Evolutionary conservation across 2,797 vertebrate species (phyloP), one percentile per base, ranked within the genome.

Genomic region (Buceros bicornis): DNA sequence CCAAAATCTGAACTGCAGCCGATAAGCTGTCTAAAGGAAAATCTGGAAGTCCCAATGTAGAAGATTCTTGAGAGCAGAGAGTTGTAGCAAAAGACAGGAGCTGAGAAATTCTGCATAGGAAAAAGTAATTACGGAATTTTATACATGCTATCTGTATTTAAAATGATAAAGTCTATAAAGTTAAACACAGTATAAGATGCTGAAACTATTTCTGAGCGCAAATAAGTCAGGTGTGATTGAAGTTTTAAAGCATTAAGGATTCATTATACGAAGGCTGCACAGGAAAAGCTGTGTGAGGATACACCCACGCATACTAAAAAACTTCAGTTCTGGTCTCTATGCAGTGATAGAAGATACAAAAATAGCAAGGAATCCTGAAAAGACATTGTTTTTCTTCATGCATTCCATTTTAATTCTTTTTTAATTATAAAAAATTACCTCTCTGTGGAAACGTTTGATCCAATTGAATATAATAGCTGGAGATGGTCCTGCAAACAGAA

Each of bases 31-130:
- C 99, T 96, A 99, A 97, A 82, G 99, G 99, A 97, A 99, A 99
- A 98, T 99, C 99, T 57, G 99, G 99, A 80, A 99, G 98, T 85
- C 99, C 99, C 66, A 99, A 70, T n/a, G 92, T 97, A 89, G 99
- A 98, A 19, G 99, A 99, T 97, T 99, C 99, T 98, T 99, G 99
- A 66, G 99, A 99, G 97, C 99, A 99, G 42, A 99, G 98, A 24
- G 99, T 99, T 33, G 99, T 99, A 88, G 99, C 99, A 79, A 99
- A 98, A 35, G 99, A 99, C 91, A 99, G 98, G 57, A 99, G 98
- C 97, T 99, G 99, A 96, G 99, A 99, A 95, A 99, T 97, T 96
- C 99, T 99, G 97, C 74, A 62, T 57, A 70, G 62, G 35, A 95
- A 95, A 50, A 91, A 89, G 25, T 65, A 97, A 87, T 89, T 73